These are phyloP conservation scores for Athetis lepigone DNA, from an alignment of 2,888 invertebrate species.

Conservation along the genomic window DNA sequence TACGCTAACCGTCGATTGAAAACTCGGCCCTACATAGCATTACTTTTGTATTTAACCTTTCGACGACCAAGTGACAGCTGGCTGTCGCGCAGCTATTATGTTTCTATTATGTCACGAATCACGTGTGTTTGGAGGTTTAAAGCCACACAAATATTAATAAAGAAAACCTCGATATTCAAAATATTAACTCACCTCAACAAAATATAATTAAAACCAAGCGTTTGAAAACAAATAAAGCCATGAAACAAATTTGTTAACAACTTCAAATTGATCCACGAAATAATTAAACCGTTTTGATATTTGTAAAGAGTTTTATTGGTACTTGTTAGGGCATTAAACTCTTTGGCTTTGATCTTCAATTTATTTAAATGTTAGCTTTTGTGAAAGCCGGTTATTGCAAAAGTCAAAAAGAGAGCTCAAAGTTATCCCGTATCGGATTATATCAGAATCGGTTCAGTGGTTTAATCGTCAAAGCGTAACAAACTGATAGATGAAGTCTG, in stretches of 20 bases:
- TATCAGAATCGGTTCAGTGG: too few relatives aligned
- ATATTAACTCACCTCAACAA: conserved; percentile 16
- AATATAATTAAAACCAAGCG: conserved; percentile 25
- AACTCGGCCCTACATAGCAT: too few relatives aligned
- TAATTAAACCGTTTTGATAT: conserved; percentile 40
- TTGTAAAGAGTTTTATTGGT: conserved; percentile 23
- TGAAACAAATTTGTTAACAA: conserved; percentile 34
- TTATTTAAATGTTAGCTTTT: background rate
- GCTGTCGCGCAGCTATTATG: too few relatives aligned
- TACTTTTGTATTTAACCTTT: too few relatives aligned
- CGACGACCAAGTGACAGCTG: too few relatives aligned
- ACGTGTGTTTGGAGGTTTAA: too few relatives aligned
- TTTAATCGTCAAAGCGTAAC: too few relatives aligned
- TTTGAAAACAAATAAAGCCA: conserved; percentile 29
- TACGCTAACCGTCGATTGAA: too few relatives aligned
- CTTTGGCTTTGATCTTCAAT: conserved; percentile 22
- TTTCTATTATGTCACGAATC: too few relatives aligned
- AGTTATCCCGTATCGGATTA: too few relatives aligned
- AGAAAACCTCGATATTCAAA: conserved; percentile 1
- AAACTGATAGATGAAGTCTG: too few relatives aligned
- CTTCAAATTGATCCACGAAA: conserved; percentile 39
- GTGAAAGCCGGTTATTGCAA: background rate
- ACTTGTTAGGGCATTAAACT: conserved; percentile 4
- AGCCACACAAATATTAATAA: conserved; percentile 1
- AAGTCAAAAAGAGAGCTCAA: too few relatives aligned